Percentiles rank a stretch among this genome's conserved stretches.
Evolutionary conservation across 2,113 vertebrate species (phyloP).

Genomic region (Calidris pugnax): DNA sequence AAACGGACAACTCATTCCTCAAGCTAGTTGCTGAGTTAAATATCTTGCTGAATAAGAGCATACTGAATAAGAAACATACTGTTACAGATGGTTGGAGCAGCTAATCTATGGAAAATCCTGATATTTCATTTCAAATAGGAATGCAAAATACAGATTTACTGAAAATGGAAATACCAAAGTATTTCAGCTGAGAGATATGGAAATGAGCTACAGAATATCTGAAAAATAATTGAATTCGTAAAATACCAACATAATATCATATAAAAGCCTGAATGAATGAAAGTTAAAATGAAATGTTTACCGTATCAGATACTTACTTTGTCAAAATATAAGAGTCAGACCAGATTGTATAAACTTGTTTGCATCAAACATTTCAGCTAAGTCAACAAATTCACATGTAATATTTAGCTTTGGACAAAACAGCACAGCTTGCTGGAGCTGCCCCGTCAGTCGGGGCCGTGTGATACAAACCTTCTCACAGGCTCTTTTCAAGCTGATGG

Average conservation of each 20-base stretch:
- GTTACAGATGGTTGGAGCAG: background rate
- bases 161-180: slow-evolving; percentile 23
- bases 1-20: background rate
- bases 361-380: background rate
- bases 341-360: background rate
- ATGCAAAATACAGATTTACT: background rate
- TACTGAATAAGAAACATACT: background rate
- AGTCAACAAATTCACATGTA: background rate
- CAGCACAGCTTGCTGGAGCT: background rate
- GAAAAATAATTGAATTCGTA: slow-evolving; percentile 26
- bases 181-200: slow-evolving; percentile 14
- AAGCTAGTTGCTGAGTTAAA: slow-evolving; percentile 7
- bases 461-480: background rate
- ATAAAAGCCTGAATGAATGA: background rate
- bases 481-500: background rate
- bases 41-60: slow-evolving; percentile 2
- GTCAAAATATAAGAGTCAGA: background rate
- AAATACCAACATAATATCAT: background rate
- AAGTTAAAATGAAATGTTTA: slow-evolving; percentile 44
- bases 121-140: slow-evolving; percentile 19
- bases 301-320: slow-evolving; percentile 17
- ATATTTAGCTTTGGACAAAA: background rate
- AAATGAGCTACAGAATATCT: slow-evolving; percentile 15
- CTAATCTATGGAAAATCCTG: background rate
- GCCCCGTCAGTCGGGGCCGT: background rate